Evolutionary conservation across 1,140 invertebrate species (phyloP).

Genomic region (Leptinotarsa texana): DNA sequence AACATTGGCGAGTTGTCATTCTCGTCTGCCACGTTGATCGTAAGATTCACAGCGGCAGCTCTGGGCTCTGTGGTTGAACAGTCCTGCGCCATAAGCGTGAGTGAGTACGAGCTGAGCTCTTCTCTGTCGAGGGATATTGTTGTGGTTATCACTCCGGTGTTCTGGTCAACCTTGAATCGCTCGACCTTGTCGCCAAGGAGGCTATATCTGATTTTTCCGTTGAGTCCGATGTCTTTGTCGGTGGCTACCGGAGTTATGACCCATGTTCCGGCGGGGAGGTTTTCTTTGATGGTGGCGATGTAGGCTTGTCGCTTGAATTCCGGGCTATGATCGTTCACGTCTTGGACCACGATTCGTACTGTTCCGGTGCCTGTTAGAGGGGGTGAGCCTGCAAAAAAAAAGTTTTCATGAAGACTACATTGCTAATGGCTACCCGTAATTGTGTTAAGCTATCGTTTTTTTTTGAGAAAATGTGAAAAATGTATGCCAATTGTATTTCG

Average conservation of each 20-base stretch:
- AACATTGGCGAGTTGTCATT: slow-evolving; percentile 89
- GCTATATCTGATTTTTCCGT: slow-evolving; percentile 82
- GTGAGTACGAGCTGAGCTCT: slow-evolving; percentile 71
- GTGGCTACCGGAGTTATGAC: slow-evolving; percentile 74
- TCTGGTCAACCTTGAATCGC: slow-evolving; percentile 72
- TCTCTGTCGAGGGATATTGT: slow-evolving; percentile 77
- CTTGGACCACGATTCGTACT: slow-evolving; percentile 85
- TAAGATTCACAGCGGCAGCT: slow-evolving; percentile 79
- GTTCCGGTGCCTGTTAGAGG: slow-evolving; percentile 86
- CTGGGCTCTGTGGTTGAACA: slow-evolving; percentile 80
- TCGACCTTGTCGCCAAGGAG: slow-evolving; percentile 78
- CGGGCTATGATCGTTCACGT: slow-evolving; percentile 92
- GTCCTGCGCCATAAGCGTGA: slow-evolving; percentile 85
- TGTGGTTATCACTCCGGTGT: slow-evolving; percentile 77
- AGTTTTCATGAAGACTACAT: not conserved
- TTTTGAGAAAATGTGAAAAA: too few relatives aligned
- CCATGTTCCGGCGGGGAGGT: slow-evolving; percentile 71
- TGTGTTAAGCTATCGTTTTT: too few relatives aligned
- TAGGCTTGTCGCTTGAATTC: slow-evolving; percentile 81
- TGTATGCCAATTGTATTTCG: too few relatives aligned
- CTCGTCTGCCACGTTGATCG: slow-evolving; percentile 76
- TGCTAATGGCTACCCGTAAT: too few relatives aligned
- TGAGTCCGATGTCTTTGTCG: slow-evolving; percentile 81
- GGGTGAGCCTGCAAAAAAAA: slow-evolving; percentile 73
- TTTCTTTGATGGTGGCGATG: slow-evolving; percentile 75